Base-by-base conservation (phyloP, 1,140 invertebrate species). In the Brachionus calyciflorus region DNA sequence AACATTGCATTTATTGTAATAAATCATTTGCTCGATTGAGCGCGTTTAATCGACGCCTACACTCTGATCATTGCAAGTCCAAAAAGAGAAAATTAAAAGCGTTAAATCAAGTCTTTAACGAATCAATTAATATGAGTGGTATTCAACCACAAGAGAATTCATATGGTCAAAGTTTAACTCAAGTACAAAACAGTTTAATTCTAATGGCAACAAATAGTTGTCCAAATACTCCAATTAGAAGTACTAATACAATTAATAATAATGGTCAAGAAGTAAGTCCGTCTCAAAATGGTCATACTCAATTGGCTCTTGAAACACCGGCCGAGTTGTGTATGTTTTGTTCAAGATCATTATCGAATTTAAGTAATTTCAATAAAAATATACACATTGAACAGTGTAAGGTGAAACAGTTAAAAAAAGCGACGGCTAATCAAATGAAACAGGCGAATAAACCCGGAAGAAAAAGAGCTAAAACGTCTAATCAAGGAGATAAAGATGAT, bases 341-440 rank as follows among this genome's bases (percentile, higher is more conserved):
- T 55, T 30, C 69, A 5, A 21, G 69, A 12, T 73, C 69, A 7
- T 41, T 73, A 37, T 17, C 30, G 17, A 73, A 73, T 21, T 55
- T 73, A 21, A 51, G 69, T 17, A 55, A 73, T 73, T 73, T 73
- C 19, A 73, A 73, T 37, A 73, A 73, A 26, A 73, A 73, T 40
- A 41, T 73, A 40, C 69, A 73, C 33, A 51, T 73, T 21, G 69
- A 73, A 55, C 30, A 37, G 12, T 73, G 69, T 46, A 55, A 49
- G 28, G 12, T 73, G 12, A 73, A 73, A 30, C 69, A 73, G 24
- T 1, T 30, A 9, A 73, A 55, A 40, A 73, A 73, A 40, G 19
- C 60, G 3, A 46, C 3, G 3, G 48, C 19, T 17, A 28, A 33
- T n/a, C 46, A 49, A 69, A 3, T 51, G 12, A 73, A 55, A 73